A percentile compares a stretch with the other conserved stretches of the same genome.
These are phyloP conservation scores for Chamaea fasciata DNA, from an alignment of 2,113 vertebrate genomes.

Conservation along the genomic window DNA sequence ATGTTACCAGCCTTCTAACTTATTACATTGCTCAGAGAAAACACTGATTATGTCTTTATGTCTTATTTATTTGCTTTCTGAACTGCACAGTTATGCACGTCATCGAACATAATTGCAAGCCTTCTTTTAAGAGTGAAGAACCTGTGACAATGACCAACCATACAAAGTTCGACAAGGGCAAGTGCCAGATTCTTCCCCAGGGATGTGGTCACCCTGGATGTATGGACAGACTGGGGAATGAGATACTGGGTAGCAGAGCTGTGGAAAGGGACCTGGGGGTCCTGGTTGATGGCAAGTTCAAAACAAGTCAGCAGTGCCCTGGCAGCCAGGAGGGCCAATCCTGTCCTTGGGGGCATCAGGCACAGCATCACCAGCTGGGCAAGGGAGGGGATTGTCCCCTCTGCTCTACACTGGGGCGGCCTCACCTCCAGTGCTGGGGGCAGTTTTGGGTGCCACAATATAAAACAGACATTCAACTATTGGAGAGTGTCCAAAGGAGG, in stretches of 20 bases:
- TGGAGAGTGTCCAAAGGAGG: background rate
- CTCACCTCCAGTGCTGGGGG: fast-evolving
- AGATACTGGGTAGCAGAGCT: background rate
- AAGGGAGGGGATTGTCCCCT: background rate
- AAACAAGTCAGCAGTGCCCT: background rate
- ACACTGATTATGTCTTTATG: background rate
- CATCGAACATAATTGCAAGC: background rate
- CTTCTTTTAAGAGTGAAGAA: background rate
- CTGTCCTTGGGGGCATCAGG: background rate
- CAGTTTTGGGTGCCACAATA: background rate
- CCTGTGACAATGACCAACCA: background rate
- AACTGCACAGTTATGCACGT: background rate
- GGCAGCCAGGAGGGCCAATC: background rate
- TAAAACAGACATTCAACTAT: background rate
- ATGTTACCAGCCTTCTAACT: background rate
- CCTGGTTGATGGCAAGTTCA: fast-evolving
- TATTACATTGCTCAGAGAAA: background rate
- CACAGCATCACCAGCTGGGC: fast-evolving
- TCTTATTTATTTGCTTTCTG: background rate
- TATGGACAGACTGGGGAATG: background rate
- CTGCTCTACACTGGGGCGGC: fast-evolving
- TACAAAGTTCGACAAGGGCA: background rate
- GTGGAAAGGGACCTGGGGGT: background rate
- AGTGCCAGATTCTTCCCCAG: background rate
- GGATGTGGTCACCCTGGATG: background rate